Percentiles rank a stretch among this genome's conserved stretches.
Evolutionary conservation across 2,888 invertebrate genomes (phyloP).

Genomic region (Drosophila affinis): DNA sequence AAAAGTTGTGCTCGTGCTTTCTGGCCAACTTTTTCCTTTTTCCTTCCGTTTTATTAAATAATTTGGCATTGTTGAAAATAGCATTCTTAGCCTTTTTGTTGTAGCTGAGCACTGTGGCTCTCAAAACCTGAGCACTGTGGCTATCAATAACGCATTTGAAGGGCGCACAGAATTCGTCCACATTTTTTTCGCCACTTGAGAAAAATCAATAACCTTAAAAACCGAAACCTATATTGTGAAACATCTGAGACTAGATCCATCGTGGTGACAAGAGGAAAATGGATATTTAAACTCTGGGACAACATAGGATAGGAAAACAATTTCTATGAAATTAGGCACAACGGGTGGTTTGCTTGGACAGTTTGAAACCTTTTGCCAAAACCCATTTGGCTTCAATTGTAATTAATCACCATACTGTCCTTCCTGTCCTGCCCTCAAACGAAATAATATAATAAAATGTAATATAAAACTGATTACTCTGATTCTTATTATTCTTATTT

Average conservation of each 20-base stretch:
- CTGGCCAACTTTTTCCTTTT: conserved; percentile 40
- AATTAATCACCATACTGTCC: neutral
- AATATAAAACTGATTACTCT: conserved; percentile 56
- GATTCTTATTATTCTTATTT: conserved; percentile 33
- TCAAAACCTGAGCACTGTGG: conserved; percentile 6
- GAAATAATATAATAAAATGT: conserved; percentile 44
- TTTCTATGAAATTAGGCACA: neutral
- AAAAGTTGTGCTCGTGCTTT: conserved; percentile 32
- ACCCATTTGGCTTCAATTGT: neutral
- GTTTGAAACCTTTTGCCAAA: neutral
- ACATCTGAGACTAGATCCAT: neutral
- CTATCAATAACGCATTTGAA: neutral
- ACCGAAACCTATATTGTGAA: neutral
- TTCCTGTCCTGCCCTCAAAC: conserved; percentile 13
- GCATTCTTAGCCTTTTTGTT: neutral
- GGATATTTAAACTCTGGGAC: neutral
- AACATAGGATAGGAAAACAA: neutral
- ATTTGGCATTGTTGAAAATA: conserved; percentile 35
- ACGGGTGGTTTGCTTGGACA: neutral
- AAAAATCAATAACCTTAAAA: neutral
- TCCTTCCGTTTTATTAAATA: conserved; percentile 35
- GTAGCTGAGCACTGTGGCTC: conserved; percentile 11
- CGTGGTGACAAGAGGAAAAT: neutral
- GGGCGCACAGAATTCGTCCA: neutral
- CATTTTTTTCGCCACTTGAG: conserved; percentile 21